Conservation (phyloP, 2,888 invertebrate species). For the Caenorhabditis becei region DNA sequence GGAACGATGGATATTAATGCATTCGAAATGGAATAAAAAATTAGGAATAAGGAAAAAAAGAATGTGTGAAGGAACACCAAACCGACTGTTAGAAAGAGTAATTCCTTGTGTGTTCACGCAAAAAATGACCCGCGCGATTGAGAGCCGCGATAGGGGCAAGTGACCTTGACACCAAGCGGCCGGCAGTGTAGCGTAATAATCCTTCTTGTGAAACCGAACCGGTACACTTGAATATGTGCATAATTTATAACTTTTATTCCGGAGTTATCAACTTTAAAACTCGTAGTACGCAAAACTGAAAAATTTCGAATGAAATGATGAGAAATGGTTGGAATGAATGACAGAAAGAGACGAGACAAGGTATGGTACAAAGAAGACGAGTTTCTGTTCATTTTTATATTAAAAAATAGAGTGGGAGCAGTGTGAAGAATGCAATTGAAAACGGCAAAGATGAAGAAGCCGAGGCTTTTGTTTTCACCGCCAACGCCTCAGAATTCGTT, state of each 20-base stretch:
- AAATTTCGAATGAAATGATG: too few species aligned
- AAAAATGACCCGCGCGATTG: conserved; percentile 14
- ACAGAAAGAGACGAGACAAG: background rate
- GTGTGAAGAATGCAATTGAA: conserved; percentile 22
- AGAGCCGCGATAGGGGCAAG: conserved; percentile 37
- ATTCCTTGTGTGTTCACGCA: background rate
- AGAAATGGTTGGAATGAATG: conserved; percentile 8
- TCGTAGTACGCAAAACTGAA: conserved; percentile 8
- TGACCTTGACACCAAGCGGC: conserved; percentile 51
- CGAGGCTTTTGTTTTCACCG: conserved; percentile 48
- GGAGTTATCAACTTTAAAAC: background rate
- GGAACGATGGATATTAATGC: too few species aligned
- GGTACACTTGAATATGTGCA: conserved; percentile 11
- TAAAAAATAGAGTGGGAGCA: conserved; percentile 20
- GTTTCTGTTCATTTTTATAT: conserved; percentile 7
- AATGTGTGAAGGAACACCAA: too few species aligned
- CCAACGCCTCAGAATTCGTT: conserved; percentile 62
- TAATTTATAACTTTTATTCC: conserved; percentile 5
- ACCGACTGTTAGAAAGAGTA: too few species aligned
- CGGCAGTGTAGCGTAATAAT: background rate
- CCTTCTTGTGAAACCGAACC: background rate
- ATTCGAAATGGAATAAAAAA: too few species aligned
- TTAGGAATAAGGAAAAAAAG: too few species aligned
- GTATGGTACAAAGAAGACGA: conserved; percentile 4
- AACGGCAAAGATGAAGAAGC: conserved; percentile 5